phyloP scores from a whole-genome alignment of 2,888 invertebrate genomes.

The Nudaria mundana region DNA sequence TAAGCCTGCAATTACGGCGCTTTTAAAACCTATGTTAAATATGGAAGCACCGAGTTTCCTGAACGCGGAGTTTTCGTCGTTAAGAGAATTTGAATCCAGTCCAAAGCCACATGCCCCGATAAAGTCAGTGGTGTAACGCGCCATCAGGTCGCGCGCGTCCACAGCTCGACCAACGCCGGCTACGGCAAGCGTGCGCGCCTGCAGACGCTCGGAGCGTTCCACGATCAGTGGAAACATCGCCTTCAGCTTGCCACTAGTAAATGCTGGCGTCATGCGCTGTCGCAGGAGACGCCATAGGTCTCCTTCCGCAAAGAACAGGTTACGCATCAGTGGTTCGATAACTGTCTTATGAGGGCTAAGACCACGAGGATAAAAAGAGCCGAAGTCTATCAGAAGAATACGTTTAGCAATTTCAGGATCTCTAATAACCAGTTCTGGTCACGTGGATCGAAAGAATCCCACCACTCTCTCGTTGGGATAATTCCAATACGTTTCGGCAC shows the following conservation, averaged over 20 bases:
- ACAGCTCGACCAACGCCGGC: conserved; percentile 32
- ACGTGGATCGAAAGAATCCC: conserved; percentile 44
- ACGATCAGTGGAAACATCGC: conserved; percentile 62
- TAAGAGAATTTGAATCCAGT: conserved; percentile 51
- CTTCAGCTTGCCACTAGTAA: conserved; percentile 56
- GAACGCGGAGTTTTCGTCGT: conserved; percentile 50
- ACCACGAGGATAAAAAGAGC: conserved; percentile 46
- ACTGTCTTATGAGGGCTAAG: conserved; percentile 38
- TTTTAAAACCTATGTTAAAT: conserved; percentile 31
- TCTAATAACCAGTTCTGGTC: conserved; percentile 44
- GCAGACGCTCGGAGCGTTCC: conserved; percentile 51
- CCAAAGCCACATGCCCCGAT: conserved; percentile 62
- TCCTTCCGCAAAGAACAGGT: conserved; percentile 57
- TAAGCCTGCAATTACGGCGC: conserved; percentile 33
- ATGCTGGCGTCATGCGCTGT: conserved; percentile 60
- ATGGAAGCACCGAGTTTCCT: conserved; percentile 50
- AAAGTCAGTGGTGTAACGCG: conserved; percentile 58
- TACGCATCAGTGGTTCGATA: conserved; percentile 51
- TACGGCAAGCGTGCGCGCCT: conserved; percentile 35
- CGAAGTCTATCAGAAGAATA: conserved; percentile 46
- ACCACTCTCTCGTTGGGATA: conserved; percentile 53
- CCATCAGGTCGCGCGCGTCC: conserved; percentile 59
- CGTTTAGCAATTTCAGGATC: conserved; percentile 50
- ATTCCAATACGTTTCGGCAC: conserved; percentile 45
- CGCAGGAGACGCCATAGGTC: conserved; percentile 59